Base-by-base conservation (phyloP, 1,140 invertebrate species). In the Apocrypta bakeri region DNA sequence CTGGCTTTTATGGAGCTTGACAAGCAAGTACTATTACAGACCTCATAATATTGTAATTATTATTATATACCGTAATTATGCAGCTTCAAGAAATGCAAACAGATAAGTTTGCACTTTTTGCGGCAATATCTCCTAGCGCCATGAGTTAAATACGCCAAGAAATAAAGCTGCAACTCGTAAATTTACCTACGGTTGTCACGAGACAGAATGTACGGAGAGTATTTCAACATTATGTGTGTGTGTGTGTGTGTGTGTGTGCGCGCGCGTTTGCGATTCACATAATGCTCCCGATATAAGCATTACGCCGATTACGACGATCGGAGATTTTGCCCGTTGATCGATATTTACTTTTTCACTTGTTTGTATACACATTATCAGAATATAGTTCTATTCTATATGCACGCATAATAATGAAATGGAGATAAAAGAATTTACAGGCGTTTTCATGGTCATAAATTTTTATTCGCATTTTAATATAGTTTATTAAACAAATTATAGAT, bases 31-130 rank as follows among this genome's bases (percentile, higher is more conserved):
- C 83, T 82, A 87, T 87, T 88, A 88, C 85, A 83, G 79, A 66
- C 79, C 84, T 87, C 85, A 76, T 89, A 87, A 89, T n/a, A n/a
- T 88, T 87, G 82, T 86, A 87, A 90, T 88, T 85, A 89, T 89
- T 88, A 88, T 86, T 87, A 85, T 83, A 85, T 84, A 73, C 78
- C 73, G 69, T 69, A 84, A 88, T 87, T 87, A 89, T 84, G 82
- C 76, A 84, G 69, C 76, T 75, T 63, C n/a, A 74, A 71, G 80
- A 73, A 81, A 72, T 71, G 77, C 82, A 72, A 77, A 77, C 74
- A 77, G 48, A 82, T 72, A 77, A 72, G 17, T 77, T 42, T 72
- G 29, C 66, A 72, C 74, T 77, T 84, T 81, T 64, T 79, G 37
- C 12, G 37, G 37, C 37, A 75, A 69, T 56, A 79, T 80, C 64